A percentile compares a stretch with the other conserved stretches of the same genome.
Conservation (phyloP, 2,888 invertebrate species). For the Drepana falcataria region DNA sequence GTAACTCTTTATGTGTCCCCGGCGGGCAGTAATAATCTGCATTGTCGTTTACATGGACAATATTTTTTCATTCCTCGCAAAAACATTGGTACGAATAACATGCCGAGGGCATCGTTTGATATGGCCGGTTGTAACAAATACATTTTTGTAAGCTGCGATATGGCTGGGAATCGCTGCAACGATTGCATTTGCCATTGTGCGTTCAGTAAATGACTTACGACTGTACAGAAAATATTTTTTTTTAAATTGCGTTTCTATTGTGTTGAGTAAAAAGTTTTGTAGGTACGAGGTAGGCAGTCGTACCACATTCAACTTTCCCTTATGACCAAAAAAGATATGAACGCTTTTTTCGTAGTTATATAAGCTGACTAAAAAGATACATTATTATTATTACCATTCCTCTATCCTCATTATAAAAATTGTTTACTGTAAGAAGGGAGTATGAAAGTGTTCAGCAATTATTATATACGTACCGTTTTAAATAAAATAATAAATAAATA, state of each 20-base stretch:
- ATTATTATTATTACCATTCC: too few species aligned
- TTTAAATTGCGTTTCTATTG: neutral
- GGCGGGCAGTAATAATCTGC: slow-evolving; percentile 63
- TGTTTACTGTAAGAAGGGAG: too few species aligned
- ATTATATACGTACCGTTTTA: too few species aligned
- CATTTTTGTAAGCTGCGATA: slow-evolving; percentile 38
- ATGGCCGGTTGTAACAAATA: slow-evolving; percentile 48
- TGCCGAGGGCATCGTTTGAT: slow-evolving; percentile 48
- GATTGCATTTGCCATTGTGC: slow-evolving; percentile 34
- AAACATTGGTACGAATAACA: slow-evolving; percentile 47
- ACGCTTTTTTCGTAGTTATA: too few species aligned
- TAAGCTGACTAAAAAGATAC: too few species aligned
- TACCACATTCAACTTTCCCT: too few species aligned
- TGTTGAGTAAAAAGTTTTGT: neutral
- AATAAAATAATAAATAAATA: too few species aligned
- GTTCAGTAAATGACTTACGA: slow-evolving; percentile 37
- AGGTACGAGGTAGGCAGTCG: too few species aligned
- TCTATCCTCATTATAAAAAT: too few species aligned
- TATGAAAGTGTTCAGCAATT: too few species aligned
- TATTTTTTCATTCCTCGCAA: slow-evolving; percentile 62
- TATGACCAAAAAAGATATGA: too few species aligned
- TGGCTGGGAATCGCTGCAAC: slow-evolving; percentile 39
- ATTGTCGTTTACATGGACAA: slow-evolving; percentile 61
- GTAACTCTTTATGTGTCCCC: slow-evolving; percentile 58
- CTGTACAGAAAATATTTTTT: neutral